Percentiles rank a stretch among this genome's conserved stretches.
phyloP scores from a whole-genome alignment of 1,140 invertebrate species.

The Penaeus chinensis region DNA sequence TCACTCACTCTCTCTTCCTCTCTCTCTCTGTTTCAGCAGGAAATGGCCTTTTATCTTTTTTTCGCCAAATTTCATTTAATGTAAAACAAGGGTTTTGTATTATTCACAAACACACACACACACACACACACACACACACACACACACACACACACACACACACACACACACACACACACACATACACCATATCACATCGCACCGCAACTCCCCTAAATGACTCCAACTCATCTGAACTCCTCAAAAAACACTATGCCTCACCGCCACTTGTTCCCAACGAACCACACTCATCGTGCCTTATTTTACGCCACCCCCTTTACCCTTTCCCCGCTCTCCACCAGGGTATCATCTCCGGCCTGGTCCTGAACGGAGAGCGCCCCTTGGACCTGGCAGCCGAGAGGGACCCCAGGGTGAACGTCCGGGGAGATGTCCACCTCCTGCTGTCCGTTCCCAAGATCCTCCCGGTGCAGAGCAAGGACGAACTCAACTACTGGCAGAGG shows the following conservation, averaged over 20 bases:
- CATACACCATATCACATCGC: not conserved
- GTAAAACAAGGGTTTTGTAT: too few species aligned
- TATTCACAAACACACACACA: not conserved
- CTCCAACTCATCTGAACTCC: too few species aligned
- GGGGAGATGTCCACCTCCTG: constrained; percentile 70
- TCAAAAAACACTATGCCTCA: too few species aligned
- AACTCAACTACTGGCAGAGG: constrained; percentile 49
- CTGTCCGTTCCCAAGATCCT: constrained; percentile 65
- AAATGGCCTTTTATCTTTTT: too few species aligned
- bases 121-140: not conserved
- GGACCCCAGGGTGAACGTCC: constrained; percentile 78
- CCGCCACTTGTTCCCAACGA: not conserved
- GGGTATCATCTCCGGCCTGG: constrained; percentile 88
- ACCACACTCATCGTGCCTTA: too few species aligned
- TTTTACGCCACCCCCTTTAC: too few species aligned
- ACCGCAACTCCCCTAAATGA: too few species aligned
- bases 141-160: not conserved
- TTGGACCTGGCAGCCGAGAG: constrained; percentile 86
- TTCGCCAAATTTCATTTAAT: too few species aligned
- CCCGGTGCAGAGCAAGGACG: not conserved
- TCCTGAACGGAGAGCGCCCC: constrained; percentile 86
- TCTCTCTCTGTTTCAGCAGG: too few species aligned
- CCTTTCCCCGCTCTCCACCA: constrained; percentile 71
- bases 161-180: not conserved
- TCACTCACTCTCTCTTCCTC: too few species aligned